Evolutionary conservation across 2,113 vertebrate species (phyloP).

Genomic region (Oriolus oriolus): DNA sequence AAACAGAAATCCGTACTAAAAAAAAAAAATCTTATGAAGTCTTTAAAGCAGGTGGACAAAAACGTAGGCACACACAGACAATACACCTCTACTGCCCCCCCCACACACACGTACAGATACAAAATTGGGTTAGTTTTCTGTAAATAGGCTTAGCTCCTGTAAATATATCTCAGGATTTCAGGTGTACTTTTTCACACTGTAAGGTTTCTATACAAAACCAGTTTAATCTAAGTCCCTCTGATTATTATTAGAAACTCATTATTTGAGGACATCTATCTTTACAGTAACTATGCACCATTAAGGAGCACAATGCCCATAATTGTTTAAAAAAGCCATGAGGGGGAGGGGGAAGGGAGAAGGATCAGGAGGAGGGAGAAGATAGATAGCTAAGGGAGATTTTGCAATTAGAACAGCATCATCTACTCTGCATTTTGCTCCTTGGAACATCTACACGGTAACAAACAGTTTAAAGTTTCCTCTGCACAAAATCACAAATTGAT

Average conservation of each 20-base stretch:
- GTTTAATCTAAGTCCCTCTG: conserved; percentile 36
- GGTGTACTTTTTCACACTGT: not conserved
- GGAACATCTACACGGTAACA: not conserved
- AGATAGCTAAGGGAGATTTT: conserved; percentile 23
- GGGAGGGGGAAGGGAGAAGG: not conserved
- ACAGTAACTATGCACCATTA: conserved; percentile 24
- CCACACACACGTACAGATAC: not conserved
- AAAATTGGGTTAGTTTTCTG: conserved; percentile 27
- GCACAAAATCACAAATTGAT: not conserved
- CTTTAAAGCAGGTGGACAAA: not conserved
- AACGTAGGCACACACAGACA: not conserved
- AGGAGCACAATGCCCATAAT: conserved; percentile 46
- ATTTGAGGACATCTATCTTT: conserved; percentile 56
- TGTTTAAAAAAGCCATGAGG: conserved; percentile 18
- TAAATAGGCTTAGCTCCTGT: conserved; percentile 39
- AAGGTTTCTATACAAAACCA: conserved; percentile 27
- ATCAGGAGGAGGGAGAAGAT: conserved; percentile 10
- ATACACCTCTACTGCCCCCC: not conserved
- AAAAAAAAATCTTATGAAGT: not conserved
- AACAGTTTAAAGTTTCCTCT: not conserved
- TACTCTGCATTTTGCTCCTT: not conserved
- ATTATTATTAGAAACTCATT: conserved; percentile 61
- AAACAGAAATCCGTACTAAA: not conserved
- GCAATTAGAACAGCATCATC: not conserved
- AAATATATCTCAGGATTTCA: conserved; percentile 40